Conservation (phyloP, 2,113 vertebrate species). For the Corythornis cristatus region DNA sequence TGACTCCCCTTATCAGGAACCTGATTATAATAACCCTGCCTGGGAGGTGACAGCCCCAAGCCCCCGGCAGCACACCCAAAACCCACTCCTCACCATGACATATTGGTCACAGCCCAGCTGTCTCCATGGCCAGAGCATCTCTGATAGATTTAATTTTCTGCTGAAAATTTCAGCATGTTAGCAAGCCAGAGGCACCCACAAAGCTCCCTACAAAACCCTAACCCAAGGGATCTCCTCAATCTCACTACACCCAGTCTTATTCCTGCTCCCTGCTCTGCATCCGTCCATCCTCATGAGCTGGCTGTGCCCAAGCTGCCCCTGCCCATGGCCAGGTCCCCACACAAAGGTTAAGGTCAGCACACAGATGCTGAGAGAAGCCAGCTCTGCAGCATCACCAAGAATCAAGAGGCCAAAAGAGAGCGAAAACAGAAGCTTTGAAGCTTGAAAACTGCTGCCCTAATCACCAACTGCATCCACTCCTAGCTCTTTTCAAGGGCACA, state of each 20-base stretch:
- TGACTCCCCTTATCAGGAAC: not conserved
- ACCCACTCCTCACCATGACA: rapidly evolving
- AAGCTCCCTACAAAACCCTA: not conserved
- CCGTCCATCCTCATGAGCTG: rapidly evolving
- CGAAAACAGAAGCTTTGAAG: not conserved
- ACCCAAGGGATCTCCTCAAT: rapidly evolving
- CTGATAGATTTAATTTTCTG: not conserved
- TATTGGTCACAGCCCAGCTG: rapidly evolving
- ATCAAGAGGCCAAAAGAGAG: not conserved
- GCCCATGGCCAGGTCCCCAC: not conserved
- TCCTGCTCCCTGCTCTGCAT: not conserved
- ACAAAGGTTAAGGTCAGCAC: not conserved
- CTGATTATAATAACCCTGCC: not conserved
- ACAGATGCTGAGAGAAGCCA: not conserved
- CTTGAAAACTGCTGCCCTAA: not conserved
- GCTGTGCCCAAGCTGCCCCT: not conserved
- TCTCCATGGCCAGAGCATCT: not conserved
- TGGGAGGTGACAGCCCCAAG: too few relatives aligned
- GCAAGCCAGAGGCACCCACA: too few relatives aligned
- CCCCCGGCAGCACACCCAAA: not conserved
- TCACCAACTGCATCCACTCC: not conserved
- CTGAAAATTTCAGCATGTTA: not conserved
- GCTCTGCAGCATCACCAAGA: not conserved
- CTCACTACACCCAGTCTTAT: not conserved
- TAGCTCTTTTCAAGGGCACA: not conserved